Percentiles rank a stretch among this genome's conserved stretches.
Evolutionary conservation across 35 echinoderm and acorn worm genomes (phyloP).

Genomic region (Acanthaster planci): DNA sequence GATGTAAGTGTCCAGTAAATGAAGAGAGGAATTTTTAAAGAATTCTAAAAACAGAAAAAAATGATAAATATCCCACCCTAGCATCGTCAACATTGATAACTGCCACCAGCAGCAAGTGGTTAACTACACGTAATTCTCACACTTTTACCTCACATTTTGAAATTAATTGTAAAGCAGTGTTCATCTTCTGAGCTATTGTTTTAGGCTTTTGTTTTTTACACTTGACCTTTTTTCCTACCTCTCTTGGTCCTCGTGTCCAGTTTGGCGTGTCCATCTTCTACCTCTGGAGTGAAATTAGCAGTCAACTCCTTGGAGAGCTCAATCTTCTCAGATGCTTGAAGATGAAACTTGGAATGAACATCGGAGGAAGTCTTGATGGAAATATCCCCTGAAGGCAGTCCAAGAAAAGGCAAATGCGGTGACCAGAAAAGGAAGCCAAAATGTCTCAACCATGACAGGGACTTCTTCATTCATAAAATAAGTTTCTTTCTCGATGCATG

Average conservation of each 20-base stretch:
- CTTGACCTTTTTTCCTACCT: neutral
- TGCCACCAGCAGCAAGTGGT: too few species aligned
- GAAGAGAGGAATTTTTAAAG: too few species aligned
- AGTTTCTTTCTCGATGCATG: neutral
- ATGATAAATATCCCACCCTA: too few species aligned
- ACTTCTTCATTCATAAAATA: too few species aligned
- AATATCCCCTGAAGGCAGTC: slow-evolving; percentile 23
- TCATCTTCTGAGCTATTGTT: too few species aligned
- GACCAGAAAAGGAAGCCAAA: neutral
- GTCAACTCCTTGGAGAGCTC: neutral
- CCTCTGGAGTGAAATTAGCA: neutral
- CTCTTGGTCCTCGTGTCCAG: neutral
- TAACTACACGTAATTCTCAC: too few species aligned
- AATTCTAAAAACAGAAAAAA: too few species aligned
- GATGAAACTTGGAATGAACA: slow-evolving; percentile 17
- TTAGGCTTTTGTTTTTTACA: too few species aligned
- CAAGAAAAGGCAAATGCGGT: neutral
- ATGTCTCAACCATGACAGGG: neutral
- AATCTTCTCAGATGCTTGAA: slow-evolving; percentile 3
- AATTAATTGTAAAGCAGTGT: too few species aligned
- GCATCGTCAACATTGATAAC: too few species aligned
- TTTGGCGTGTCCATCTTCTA: neutral
- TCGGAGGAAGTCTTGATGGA: slow-evolving; percentile 6
- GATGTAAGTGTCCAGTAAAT: too few species aligned
- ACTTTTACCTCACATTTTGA: too few species aligned